These are phyloP conservation scores for Drosophila limbata DNA, from an alignment of 2,888 invertebrate genomes.

Conservation along the genomic window DNA sequence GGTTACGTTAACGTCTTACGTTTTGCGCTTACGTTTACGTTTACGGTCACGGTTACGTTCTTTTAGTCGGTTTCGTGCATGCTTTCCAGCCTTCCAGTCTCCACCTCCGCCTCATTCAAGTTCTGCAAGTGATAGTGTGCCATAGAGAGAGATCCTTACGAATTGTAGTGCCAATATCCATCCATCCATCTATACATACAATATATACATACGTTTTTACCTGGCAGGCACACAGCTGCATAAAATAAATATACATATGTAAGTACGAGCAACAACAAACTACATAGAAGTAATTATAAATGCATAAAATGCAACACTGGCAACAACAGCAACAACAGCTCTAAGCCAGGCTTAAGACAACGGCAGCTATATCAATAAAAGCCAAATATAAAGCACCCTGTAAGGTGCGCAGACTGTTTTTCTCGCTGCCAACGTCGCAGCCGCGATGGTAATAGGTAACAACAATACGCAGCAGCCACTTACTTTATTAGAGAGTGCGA, in stretches of 20 bases:
- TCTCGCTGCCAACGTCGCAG: conserved; percentile 51
- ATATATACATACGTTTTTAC: conserved; percentile 38
- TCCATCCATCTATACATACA: not conserved
- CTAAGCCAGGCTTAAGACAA: conserved; percentile 55
- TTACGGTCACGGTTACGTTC: conserved; percentile 31
- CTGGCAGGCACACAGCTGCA: conserved; percentile 46
- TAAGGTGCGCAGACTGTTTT: conserved; percentile 50
- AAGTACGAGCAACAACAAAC: conserved; percentile 22
- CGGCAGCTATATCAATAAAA: conserved; percentile 60
- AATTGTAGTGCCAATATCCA: conserved; percentile 60
- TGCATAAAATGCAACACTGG: conserved; percentile 68
- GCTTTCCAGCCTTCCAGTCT: conserved; percentile 18
- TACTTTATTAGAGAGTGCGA: conserved; percentile 41
- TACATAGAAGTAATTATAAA: conserved; percentile 74
- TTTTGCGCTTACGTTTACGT: conserved; percentile 16
- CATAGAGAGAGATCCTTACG: conserved; percentile 55
- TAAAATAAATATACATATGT: conserved; percentile 19
- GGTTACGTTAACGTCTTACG: conserved; percentile 23
- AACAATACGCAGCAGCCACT: conserved; percentile 39
- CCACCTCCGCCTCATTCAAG: conserved; percentile 4
- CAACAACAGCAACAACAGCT: conserved; percentile 28
- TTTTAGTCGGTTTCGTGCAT: not conserved
- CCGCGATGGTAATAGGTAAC: conserved; percentile 65
- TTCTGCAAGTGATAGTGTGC: conserved; percentile 53
- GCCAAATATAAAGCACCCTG: conserved; percentile 74